Percentiles rank a stretch among this genome's conserved stretches.
Evolutionary conservation across 2,113 vertebrate genomes (phyloP).

Genomic region (Tretioscincus oriximinensis): DNA sequence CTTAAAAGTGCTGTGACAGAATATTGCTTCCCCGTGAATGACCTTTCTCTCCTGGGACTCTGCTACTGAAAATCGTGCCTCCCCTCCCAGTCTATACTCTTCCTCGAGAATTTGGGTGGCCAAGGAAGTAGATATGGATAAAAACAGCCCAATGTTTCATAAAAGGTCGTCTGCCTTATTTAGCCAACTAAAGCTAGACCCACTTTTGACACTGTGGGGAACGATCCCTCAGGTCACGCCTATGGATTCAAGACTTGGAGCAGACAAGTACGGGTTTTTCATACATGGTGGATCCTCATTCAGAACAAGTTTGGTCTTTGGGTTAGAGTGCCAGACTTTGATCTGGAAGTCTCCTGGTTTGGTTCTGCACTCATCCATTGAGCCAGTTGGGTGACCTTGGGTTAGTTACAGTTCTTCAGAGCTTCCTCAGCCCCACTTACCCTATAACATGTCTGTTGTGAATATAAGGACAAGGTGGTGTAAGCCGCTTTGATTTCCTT

Average conservation of each 20-base stretch:
- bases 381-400: no score
- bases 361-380: no score
- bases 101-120: background rate
- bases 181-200: background rate
- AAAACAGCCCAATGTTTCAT: background rate
- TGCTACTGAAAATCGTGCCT: background rate
- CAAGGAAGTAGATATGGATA: conserved; percentile 28
- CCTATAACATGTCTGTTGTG: no score
- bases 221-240: background rate
- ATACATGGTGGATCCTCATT: background rate
- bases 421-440: no score
- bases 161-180: conserved; percentile 38
- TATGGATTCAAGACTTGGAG: background rate
- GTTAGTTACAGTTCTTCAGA: no score
- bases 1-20: background rate
- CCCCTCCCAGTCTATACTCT: background rate
- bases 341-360: no score
- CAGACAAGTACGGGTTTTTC: background rate
- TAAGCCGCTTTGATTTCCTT: no score
- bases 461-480: no score
- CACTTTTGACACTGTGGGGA: background rate
- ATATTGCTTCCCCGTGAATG: background rate
- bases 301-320: background rate
- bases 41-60: background rate
- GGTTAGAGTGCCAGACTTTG: no score